Conservation (phyloP, 2,113 vertebrate species). For the Choloepus hoffmanni region DNA sequence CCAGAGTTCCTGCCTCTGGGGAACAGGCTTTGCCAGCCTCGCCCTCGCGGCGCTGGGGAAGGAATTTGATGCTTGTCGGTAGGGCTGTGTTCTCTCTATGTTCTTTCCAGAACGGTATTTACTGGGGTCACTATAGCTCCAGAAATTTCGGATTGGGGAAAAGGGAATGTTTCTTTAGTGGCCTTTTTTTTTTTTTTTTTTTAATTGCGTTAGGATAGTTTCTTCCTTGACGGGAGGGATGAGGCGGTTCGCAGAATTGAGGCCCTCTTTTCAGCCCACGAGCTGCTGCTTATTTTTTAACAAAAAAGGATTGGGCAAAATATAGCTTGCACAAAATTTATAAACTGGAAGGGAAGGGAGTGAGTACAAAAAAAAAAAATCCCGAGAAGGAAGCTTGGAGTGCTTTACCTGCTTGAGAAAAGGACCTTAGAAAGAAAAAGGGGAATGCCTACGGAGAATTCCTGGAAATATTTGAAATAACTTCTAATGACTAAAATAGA, state of each 20-base stretch:
- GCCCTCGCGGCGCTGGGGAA: not conserved
- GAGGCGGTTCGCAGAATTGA: not conserved
- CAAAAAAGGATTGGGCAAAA: not conserved
- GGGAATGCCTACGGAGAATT: slow-evolving; percentile 2
- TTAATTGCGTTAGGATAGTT: not conserved
- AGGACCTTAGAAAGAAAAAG: not conserved
- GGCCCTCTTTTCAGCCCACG: not conserved
- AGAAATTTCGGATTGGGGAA: not conserved
- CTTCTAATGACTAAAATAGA: slow-evolving; percentile 5
- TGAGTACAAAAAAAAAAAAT: not conserved
- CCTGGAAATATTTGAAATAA: slow-evolving; percentile 42
- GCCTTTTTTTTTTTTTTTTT: not conserved
- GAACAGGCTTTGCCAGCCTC: not conserved
- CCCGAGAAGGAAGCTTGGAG: slow-evolving; percentile 19
- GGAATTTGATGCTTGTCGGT: not conserved
- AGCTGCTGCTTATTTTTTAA: too few relatives aligned
- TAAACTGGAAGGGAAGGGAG: not conserved
- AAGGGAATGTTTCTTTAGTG: not conserved
- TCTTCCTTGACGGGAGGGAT: not conserved
- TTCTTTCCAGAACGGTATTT: not conserved
- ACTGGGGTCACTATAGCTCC: not conserved
- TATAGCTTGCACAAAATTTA: slow-evolving; percentile 29
- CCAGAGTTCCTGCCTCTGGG: not conserved
- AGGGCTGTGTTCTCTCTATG: not conserved
- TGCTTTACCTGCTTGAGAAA: slow-evolving; percentile 48